Base-by-base conservation (phyloP, 2,888 invertebrate species). In the Eristalis pertinax region DNA sequence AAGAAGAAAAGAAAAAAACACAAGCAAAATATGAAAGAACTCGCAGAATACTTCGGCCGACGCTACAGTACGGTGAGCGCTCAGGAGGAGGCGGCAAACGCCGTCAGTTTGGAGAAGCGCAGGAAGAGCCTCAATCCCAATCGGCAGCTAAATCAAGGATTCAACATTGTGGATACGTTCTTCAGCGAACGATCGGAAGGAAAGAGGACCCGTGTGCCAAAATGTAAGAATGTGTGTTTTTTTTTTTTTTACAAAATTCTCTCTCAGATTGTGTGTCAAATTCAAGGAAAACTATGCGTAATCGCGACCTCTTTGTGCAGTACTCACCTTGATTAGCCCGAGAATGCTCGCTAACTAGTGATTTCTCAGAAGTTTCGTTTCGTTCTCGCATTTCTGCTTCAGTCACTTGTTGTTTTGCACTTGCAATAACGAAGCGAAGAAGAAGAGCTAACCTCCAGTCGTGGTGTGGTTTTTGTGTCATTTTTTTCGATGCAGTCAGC, bases 11-110 rank as follows among this genome's bases (percentile, higher is more conserved):
- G 38, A 78, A 58, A 60, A 56, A 76, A 32, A 35, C n/a, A 4
- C 4, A n/a, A n/a, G 7, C 2, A 5, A 63, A 90, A 69, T 43
- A 96, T 96, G 96, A 95, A 95, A 92, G 95, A 95, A 89, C 91
- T 95, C 22, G 93, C 94, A 89, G 94, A 95, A 92, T 94, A 95
- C 89, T 95, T 95, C 67, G 94, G 94, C 3, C 93, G 94, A 74
- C 94, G 94, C 19, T 95, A 95, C 90, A 94, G 95, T 41, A 93
- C 94, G 32, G 95, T 94, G 63, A 94, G 94, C 90, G 92, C 93
- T 60, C 75, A 84, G 62, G 72, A 86, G 29, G 73, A 84, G 63
- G 62, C 24, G 2, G n/a, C n/a, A n/a, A 73, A 72, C n/a, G 11
- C 74, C 15, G 65, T 50, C 62, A 65, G 89, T 26, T 32, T 85